These are phyloP conservation scores for Thysanoteuthis rhombus DNA, from an alignment of 2,888 invertebrate genomes.

Conservation along the genomic window DNA sequence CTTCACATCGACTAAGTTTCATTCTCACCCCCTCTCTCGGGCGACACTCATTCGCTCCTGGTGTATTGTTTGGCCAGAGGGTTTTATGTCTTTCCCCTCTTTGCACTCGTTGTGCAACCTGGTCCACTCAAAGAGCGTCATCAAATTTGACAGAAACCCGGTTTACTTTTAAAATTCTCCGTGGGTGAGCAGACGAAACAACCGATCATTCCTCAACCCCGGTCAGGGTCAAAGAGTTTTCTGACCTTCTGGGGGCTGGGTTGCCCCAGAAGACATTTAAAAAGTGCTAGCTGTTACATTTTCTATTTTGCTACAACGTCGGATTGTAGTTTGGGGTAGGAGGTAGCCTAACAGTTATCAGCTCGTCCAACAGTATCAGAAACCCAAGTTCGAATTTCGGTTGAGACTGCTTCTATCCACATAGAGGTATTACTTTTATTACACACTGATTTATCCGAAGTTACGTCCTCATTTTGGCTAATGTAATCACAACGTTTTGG, in stretches of 20 bases:
- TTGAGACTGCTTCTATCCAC: too few relatives aligned
- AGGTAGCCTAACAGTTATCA: not conserved
- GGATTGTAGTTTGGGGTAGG: not conserved
- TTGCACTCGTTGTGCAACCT: not conserved
- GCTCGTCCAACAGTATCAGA: too few relatives aligned
- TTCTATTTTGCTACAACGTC: not conserved
- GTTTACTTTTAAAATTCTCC: not conserved
- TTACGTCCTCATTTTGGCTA: too few relatives aligned
- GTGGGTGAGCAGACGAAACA: not conserved
- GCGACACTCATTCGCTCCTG: not conserved
- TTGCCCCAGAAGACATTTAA: not conserved
- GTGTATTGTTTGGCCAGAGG: not conserved
- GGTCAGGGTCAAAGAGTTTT: not conserved
- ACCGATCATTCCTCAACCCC: not conserved
- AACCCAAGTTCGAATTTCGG: too few relatives aligned
- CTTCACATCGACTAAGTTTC: not conserved
- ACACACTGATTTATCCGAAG: too few relatives aligned
- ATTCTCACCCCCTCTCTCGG: not conserved
- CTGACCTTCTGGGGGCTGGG: not conserved
- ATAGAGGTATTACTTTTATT: too few relatives aligned
- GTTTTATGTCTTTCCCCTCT: not conserved
- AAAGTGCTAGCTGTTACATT: not conserved
- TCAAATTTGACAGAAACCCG: not conserved
- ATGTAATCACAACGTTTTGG: too few relatives aligned
- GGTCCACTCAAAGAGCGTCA: not conserved